Conservation (phyloP, 2,113 vertebrate genomes). For the Bos indicus region DNA sequence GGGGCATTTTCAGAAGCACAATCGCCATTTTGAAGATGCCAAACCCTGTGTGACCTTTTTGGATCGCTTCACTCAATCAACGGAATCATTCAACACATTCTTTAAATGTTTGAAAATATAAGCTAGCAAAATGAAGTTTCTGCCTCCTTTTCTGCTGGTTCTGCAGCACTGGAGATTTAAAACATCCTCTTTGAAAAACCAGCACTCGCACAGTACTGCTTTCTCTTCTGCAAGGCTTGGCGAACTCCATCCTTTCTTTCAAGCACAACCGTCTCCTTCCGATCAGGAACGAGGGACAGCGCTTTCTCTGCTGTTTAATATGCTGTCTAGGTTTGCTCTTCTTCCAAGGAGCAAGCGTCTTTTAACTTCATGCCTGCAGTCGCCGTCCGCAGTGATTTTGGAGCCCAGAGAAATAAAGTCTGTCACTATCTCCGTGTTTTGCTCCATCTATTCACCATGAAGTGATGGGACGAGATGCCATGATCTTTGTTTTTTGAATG, state of each 20-base stretch:
- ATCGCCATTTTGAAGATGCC: constrained; percentile 42
- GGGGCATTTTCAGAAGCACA: constrained; percentile 52
- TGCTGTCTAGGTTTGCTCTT: not conserved
- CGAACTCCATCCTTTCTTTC: too few relatives aligned
- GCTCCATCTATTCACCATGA: not conserved
- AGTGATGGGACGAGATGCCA: not conserved
- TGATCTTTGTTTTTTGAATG: not conserved
- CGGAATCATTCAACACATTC: not conserved
- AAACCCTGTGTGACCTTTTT: not conserved
- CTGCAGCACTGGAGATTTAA: not conserved
- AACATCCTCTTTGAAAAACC: not conserved
- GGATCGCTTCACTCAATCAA: not conserved
- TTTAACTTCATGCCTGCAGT: not conserved
- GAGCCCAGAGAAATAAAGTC: not conserved
- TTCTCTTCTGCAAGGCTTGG: not conserved
- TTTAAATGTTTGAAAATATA: not conserved
- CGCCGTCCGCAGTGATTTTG: not conserved
- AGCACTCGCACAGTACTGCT: not conserved
- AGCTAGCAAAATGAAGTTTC: not conserved
- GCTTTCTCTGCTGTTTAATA: not conserved
- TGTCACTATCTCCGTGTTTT: not conserved
- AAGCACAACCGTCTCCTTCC: not conserved
- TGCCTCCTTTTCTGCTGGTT: not conserved
- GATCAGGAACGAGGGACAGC: too few relatives aligned
- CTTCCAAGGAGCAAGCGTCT: not conserved